These are phyloP conservation scores for Spisula subtruncata DNA, from an alignment of 2,888 invertebrate species.

Conservation along the genomic window DNA sequence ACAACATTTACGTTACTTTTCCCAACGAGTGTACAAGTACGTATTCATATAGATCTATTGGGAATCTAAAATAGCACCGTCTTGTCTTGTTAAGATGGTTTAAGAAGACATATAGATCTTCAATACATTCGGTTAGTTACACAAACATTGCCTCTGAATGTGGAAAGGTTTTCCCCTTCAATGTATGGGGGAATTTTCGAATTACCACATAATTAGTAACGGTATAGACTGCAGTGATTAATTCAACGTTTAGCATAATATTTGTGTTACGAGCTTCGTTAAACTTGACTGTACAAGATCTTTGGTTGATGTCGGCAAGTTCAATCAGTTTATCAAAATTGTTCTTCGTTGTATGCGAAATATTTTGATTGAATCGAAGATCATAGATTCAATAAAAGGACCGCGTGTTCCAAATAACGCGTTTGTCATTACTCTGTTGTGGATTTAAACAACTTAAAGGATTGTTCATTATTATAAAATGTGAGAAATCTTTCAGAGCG, in stretches of 20 bases:
- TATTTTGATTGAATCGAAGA: background rate
- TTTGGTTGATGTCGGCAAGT: background rate
- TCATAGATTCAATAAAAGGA: background rate
- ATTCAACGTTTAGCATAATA: background rate
- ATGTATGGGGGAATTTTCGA: background rate
- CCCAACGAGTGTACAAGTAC: background rate
- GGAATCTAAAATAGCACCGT: background rate
- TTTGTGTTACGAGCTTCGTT: background rate
- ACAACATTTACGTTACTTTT: too few relatives aligned
- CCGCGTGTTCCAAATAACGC: background rate
- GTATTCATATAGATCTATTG: slow-evolving; percentile 23
- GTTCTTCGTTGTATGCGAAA: background rate
- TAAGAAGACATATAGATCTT: background rate
- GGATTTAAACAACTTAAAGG: background rate
- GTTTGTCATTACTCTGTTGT: background rate
- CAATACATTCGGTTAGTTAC: background rate
- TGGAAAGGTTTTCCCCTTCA: background rate
- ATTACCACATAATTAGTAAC: background rate
- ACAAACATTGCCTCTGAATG: background rate
- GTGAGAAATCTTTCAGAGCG: too few relatives aligned
- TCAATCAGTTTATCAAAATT: background rate
- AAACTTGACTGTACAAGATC: background rate
- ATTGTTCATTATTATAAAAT: too few relatives aligned
- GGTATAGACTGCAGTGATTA: background rate
- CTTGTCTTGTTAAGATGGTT: background rate